Conservation (phyloP, 2,797 vertebrate genomes). For the Microctenopoma steveboyesi region DNA sequence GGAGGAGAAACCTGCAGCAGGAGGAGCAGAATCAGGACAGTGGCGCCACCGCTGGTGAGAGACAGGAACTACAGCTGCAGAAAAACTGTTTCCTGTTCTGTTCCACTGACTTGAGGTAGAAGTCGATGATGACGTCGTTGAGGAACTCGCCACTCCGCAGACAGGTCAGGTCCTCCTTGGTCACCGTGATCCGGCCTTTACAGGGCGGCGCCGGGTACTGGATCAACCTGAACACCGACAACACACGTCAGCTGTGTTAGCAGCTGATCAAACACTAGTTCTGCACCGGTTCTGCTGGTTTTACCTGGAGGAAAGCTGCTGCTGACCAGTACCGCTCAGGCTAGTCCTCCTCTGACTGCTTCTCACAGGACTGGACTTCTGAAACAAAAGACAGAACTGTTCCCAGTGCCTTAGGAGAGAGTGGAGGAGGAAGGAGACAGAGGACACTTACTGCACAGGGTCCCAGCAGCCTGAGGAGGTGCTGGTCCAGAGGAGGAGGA, state of each 20-base stretch:
- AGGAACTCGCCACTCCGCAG: constrained; percentile 91
- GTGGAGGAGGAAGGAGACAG: neutral
- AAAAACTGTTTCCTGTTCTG: neutral
- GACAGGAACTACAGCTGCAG: constrained; percentile 1
- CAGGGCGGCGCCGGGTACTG: constrained; percentile 92
- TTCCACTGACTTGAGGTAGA: constrained; percentile 84
- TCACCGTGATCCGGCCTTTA: constrained; percentile 92
- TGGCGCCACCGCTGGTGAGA: neutral
- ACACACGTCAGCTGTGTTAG: neutral
- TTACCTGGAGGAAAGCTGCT: constrained; percentile 85
- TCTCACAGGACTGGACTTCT: constrained; percentile 65
- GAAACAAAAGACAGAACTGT: neutral
- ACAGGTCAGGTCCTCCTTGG: constrained; percentile 91
- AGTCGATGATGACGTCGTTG: constrained; percentile 98
- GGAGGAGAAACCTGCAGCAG: constrained; percentile 86
- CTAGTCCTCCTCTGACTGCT: constrained; percentile 70
- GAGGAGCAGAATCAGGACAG: neutral
- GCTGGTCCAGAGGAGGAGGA: constrained; percentile 71
- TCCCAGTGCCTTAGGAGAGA: no score
- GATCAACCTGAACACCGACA: constrained; percentile 85
- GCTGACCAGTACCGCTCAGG: constrained; percentile 63
- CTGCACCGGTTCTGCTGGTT: neutral
- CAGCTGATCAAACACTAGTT: no score
- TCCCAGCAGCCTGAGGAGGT: constrained; percentile 75
- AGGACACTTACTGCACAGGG: constrained; percentile 39